Evolutionary conservation across 2,888 invertebrate genomes (phyloP), one percentile per base, ranked within the genome.

Genomic region (Oscheius sp.): DNA sequence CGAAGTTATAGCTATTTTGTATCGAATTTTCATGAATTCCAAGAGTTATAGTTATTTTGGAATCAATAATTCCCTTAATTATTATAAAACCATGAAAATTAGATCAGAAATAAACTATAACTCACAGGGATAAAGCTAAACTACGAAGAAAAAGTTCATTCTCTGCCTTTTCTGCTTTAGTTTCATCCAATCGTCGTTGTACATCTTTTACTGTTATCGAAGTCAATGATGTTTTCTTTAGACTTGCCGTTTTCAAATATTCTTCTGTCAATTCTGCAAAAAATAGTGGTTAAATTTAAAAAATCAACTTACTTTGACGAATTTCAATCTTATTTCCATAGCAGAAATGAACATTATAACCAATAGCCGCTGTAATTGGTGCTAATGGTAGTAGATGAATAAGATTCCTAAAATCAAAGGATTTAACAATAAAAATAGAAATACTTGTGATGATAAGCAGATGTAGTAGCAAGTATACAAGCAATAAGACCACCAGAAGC

Each of bases 361-460:
- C 83, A 46, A 83, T 18, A 73, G 73, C 81, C n/a, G 81, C 76
- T 1, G 79, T 78, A 59, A 79, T 78, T 53, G 83, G 83, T 53
- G 80, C 69, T 53, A 83, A 58, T 53, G 81, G 83, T 21, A 81
- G 74, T 21, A 81, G 61, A 63, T 81, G 80, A 18, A 81, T 58
- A 3, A 80, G 75, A 58, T 81, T 81, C 72, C 81, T 81, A 64
- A n/a, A n/a, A n/a, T n/a, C 13, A 72, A 56, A 21, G 6, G 2
- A 45, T 27, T 16, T 12, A 18, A 9, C 6, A 49, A 35, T 6
- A 35, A 35, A 35, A 35, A 35, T 35, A 35, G 35, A 35, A 35
- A 35, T 35, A 80, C 80, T 78, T 81, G 68, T 81, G 81, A 73
- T 83, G 80, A 46, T 74, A 79, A 12, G 80, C 79, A 9, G 80